These are phyloP conservation scores for Catamblyrhynchus diadema DNA, from an alignment of 2,797 vertebrate genomes.

Conservation along the genomic window DNA sequence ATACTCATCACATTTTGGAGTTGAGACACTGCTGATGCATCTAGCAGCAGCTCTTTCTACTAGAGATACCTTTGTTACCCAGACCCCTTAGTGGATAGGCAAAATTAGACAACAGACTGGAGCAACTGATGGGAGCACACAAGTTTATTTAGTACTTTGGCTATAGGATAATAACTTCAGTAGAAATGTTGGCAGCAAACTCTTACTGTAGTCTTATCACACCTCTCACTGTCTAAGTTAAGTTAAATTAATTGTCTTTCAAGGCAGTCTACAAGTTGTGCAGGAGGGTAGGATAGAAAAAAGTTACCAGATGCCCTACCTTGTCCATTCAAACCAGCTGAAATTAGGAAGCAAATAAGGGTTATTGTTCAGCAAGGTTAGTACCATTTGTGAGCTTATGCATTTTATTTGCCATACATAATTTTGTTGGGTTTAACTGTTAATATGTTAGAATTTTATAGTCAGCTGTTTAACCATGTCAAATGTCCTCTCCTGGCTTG, in stretches of 20 bases:
- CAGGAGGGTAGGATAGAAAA: background rate
- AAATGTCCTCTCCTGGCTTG: background rate
- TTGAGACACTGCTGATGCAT: background rate
- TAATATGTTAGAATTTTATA: background rate
- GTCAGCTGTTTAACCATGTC: background rate
- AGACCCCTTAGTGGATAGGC: background rate
- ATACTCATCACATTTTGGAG: background rate
- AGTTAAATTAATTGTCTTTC: background rate
- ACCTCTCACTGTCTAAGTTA: background rate
- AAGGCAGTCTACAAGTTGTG: background rate
- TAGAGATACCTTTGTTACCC: background rate
- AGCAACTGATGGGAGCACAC: background rate
- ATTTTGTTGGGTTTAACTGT: background rate
- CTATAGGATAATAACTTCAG: background rate
- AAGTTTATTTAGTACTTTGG: background rate
- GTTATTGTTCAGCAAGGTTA: background rate
- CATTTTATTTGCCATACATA: background rate
- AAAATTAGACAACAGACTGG: background rate
- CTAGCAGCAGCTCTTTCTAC: background rate
- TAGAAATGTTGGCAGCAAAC: background rate
- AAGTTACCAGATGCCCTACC: background rate
- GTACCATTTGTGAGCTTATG: background rate
- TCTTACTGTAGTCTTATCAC: background rate
- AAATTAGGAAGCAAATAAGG: background rate
- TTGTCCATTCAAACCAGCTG: background rate